phyloP scores from a whole-genome alignment of 2,888 invertebrate genomes.

The Temnothorax unifasciatus region DNA sequence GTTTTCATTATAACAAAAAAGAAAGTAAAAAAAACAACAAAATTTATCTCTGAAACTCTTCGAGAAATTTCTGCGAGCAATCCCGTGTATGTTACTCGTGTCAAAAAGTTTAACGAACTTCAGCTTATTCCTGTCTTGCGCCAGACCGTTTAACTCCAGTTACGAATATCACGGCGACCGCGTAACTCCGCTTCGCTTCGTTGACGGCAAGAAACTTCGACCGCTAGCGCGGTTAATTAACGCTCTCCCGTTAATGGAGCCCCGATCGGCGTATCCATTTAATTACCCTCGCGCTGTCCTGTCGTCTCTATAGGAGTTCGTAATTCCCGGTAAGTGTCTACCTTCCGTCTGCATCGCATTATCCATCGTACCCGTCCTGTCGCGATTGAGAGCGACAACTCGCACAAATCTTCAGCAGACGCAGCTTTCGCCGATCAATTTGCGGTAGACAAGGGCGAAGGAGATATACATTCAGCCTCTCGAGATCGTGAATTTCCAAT shows the following conservation, averaged over 20 bases:
- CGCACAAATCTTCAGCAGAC: conserved; percentile 14
- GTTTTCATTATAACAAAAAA: background rate
- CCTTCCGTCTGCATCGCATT: conserved; percentile 46
- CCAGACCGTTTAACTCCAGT: conserved; percentile 40
- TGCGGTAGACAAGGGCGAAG: conserved; percentile 3
- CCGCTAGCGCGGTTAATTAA: conserved; percentile 52
- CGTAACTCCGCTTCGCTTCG: conserved; percentile 39
- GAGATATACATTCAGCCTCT: conserved; percentile 4
- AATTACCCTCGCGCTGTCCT: conserved; percentile 50
- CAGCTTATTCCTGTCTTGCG: conserved; percentile 29
- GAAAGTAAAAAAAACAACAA: background rate
- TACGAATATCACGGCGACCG: conserved; percentile 46
- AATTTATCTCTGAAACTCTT: background rate
- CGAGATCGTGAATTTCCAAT: conserved; percentile 3
- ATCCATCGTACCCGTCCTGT: conserved; percentile 13
- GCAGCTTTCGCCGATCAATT: conserved; percentile 36
- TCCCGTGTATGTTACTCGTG: background rate
- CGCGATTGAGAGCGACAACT: conserved; percentile 35
- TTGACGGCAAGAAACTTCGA: conserved; percentile 51
- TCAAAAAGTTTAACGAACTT: conserved; percentile 45
- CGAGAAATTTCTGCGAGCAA: conserved; percentile 10
- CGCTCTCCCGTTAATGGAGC: conserved; percentile 56
- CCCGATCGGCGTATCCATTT: conserved; percentile 52
- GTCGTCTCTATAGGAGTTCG: conserved; percentile 31
- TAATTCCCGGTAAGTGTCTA: conserved; percentile 51